Base-by-base conservation (phyloP, 2,797 vertebrate genomes). In the Manis javanica region DNA sequence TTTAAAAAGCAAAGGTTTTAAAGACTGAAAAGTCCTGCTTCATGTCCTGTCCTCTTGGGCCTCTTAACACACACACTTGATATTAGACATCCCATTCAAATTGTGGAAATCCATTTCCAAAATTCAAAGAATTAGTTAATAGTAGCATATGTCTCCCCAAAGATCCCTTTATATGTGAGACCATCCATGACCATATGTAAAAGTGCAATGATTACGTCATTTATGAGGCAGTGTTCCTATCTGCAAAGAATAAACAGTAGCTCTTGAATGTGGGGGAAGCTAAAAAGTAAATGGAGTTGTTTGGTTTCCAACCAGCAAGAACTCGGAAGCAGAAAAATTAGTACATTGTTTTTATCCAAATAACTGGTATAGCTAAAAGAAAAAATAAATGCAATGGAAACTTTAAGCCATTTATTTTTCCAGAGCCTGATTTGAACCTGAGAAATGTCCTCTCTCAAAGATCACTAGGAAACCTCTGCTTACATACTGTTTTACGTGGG, bases 1-100 rank as follows among this genome's bases (percentile, higher is more conserved):
- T 69, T 82, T 79, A 57, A 89, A 97, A 95, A 92, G 31, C 29
- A 93, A 91, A 93, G 16, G 29, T 55, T 84, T 94, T 87, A 88
- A 90, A 75, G 49, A 68, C 0, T 77, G n/a, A 87, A 93, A 93
- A 1, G 3, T 15, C 42, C 26, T 71, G 21, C 69, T 66, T 68
- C 39, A 93, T 26, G 53, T 0, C 53, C 53, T 37, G 3, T 77
- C 74, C 77, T 87, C 16, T n/a, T 82, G 4, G 26, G 77, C 6
- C 24, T 66, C 61, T 95, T 72, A 92, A 87, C 59, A 95, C 23
- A 79, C 16, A 87, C 39, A 53, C 21, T 6, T 39, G 7, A 49
- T 15, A 85, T 84, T 13, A 91, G 42, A 96, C 39, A 75, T 81
- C 42, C 26, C 81, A 91, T 85, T 79, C 82, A 92, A 46, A 91